These are phyloP conservation scores for Stercorarius parasiticus DNA, from an alignment of 2,113 vertebrate species.

Conservation along the genomic window DNA sequence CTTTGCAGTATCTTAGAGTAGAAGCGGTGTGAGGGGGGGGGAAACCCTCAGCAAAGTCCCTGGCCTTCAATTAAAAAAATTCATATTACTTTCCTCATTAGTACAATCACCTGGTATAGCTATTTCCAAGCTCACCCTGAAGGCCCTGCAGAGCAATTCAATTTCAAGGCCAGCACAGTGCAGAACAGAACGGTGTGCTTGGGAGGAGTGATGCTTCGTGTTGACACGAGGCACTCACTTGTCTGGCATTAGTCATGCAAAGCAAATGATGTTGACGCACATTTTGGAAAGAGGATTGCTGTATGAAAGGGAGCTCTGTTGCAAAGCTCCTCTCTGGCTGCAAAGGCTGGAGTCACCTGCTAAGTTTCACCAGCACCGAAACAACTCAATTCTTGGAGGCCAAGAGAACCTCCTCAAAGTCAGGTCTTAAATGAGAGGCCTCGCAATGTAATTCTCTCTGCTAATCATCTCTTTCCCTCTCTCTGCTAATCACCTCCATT, in stretches of 20 bases:
- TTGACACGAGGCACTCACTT: background rate
- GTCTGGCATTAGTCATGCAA: background rate
- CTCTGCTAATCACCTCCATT: background rate
- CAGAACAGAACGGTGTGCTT: accelerated
- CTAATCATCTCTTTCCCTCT: background rate
- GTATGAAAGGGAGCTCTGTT: background rate
- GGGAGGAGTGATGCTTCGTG: background rate
- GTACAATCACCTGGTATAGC: background rate
- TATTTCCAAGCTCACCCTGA: background rate
- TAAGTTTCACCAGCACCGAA: background rate
- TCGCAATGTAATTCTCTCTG: background rate
- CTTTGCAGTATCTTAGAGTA: background rate
- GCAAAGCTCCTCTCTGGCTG: background rate
- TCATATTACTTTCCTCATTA: slow-evolving; percentile 38
- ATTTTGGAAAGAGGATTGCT: background rate
- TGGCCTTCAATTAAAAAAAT: slow-evolving; percentile 35
- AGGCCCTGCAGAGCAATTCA: background rate
- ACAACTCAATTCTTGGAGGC: background rate
- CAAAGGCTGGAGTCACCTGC: background rate
- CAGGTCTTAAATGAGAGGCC: background rate
- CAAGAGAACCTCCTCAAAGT: background rate
- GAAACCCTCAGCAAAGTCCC: background rate
- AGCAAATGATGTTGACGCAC: background rate
- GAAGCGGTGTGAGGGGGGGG: background rate
- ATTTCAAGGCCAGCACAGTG: background rate